Evolutionary conservation across 2,888 invertebrate species (phyloP).

Genomic region (Hemicrepidius hirtus): DNA sequence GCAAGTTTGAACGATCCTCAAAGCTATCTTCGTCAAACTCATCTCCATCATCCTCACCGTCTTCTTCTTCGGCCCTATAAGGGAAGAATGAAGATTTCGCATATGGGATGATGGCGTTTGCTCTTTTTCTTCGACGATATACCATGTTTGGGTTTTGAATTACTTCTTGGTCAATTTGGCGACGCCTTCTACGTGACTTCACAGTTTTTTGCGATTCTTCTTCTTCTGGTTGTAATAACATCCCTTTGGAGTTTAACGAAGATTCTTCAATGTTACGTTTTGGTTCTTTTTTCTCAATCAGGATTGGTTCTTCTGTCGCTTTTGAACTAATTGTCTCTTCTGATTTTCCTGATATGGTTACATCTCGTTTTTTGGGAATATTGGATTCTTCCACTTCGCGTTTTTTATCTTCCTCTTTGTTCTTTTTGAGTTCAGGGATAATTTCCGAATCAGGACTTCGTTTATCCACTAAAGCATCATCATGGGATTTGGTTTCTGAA

Average conservation of each 20-base stretch:
- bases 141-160: background rate
- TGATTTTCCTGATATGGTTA: no score
- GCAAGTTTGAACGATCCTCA: constrained; percentile 71
- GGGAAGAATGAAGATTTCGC: constrained; percentile 71
- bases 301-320: no score
- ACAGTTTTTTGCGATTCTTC: background rate
- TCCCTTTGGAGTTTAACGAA: background rate
- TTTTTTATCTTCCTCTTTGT: background rate
- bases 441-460: background rate
- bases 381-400: background rate
- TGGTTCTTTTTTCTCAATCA: background rate
- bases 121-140: constrained; percentile 63
- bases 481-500: no score
- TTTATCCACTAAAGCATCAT: background rate
- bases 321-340: no score
- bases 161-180: background rate
- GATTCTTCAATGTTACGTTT: background rate
- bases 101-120: constrained; percentile 68
- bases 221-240: no score
- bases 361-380: no score
- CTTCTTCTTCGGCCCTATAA: constrained; percentile 66
- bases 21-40: constrained; percentile 74
- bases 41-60: constrained; percentile 73
- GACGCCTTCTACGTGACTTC: constrained; percentile 8
- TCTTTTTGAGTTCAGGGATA: background rate